Evolutionary conservation across 2,797 vertebrate species (phyloP).

Genomic region (Psittacula echo): DNA sequence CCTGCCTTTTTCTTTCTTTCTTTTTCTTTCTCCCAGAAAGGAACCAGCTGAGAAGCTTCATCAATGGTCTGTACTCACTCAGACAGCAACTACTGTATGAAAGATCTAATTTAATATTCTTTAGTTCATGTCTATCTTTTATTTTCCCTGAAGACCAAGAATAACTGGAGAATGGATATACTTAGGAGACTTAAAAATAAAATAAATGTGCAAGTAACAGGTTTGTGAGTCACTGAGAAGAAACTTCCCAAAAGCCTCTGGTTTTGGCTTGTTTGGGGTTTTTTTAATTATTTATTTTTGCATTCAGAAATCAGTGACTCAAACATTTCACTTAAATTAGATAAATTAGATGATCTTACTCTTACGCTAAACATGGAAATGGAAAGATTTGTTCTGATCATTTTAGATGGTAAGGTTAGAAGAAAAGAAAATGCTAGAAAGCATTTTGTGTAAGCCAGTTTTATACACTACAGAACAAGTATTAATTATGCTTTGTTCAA

Average conservation of each 20-base stretch:
- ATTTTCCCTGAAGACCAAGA: background rate
- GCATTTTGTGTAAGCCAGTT: background rate
- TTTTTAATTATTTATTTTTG: background rate
- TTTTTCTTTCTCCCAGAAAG: background rate
- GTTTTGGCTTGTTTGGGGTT: fast-evolving
- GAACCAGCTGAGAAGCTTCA: background rate
- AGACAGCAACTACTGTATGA: background rate
- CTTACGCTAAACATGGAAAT: background rate
- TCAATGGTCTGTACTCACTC: background rate
- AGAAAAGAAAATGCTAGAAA: background rate
- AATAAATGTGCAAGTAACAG: background rate
- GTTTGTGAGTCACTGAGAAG: background rate
- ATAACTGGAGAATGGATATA: background rate
- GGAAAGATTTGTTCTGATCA: background rate
- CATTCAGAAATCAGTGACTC: background rate
- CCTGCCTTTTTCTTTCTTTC: background rate
- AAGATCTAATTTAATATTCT: background rate
- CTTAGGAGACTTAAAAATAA: background rate
- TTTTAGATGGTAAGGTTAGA: background rate
- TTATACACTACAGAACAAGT: background rate
- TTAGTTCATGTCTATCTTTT: background rate
- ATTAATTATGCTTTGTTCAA: background rate
- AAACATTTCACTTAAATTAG: background rate
- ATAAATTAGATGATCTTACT: background rate
- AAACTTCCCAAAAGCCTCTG: background rate